Evolutionary conservation across 2,797 vertebrate genomes (phyloP).

Genomic region (Micromesistius poutassou): DNA sequence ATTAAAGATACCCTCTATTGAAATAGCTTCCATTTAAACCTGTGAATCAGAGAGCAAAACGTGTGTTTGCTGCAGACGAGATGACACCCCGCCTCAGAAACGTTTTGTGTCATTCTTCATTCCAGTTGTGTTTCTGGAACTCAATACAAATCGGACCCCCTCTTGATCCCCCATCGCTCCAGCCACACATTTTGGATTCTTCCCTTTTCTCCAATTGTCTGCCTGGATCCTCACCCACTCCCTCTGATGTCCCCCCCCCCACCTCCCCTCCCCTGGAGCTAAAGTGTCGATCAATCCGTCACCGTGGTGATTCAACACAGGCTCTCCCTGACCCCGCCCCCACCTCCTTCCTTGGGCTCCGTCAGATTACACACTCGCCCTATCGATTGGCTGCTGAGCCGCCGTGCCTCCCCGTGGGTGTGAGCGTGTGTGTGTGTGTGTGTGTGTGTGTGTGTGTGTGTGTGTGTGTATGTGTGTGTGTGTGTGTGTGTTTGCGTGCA

Average conservation of each 20-base stretch:
- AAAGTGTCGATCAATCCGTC: conserved; percentile 56
- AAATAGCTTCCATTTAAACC: neutral
- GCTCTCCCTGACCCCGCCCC: conserved; percentile 39
- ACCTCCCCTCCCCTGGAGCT: conserved; percentile 40
- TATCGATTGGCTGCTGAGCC: conserved; percentile 41
- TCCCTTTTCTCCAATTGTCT: neutral
- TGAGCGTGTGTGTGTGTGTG: conserved; percentile 6
- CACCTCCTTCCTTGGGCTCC: conserved; percentile 28
- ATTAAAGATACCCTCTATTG: too few relatives aligned
- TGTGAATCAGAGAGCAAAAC: neutral
- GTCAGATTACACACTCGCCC: conserved; percentile 45
- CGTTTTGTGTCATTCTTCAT: conserved; percentile 10
- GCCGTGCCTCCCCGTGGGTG: neutral
- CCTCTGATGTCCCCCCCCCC: conserved; percentile 31
- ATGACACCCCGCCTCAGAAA: neutral
- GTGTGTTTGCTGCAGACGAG: conserved; percentile 6
- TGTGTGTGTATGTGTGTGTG: too few relatives aligned
- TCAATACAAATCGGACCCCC: too few relatives aligned
- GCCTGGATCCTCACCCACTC: conserved; percentile 17
- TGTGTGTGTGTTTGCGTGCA: too few relatives aligned
- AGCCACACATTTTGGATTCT: conserved; percentile 1
- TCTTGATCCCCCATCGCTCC: neutral
- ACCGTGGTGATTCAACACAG: conserved; percentile 46
- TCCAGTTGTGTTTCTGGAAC: neutral
- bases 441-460: too few relatives aligned